Conservation (phyloP, 2,797 vertebrate species). For the Pygocentrus nattereri region DNA sequence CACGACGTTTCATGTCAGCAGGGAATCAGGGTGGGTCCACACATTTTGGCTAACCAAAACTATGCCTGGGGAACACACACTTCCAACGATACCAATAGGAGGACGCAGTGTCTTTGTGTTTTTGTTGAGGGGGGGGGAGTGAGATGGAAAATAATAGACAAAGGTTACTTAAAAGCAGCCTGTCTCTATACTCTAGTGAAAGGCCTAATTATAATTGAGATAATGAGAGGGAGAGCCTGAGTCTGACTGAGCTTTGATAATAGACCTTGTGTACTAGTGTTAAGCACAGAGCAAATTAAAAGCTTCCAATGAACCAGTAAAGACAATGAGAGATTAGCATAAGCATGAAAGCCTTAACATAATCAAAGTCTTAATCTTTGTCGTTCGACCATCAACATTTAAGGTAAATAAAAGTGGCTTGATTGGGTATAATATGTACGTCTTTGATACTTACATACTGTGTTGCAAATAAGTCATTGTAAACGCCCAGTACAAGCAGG, state of each 20-base stretch:
- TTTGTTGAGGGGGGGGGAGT: constrained; percentile 61
- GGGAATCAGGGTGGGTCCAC: constrained; percentile 77
- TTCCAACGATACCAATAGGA: constrained; percentile 81
- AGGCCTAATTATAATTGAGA: constrained; percentile 66
- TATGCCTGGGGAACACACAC: constrained; percentile 73
- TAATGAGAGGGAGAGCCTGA: constrained; percentile 67
- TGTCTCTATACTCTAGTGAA: constrained; percentile 64
- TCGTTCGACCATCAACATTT: constrained; percentile 3
- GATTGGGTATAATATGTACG: neutral
- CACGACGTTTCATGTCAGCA: constrained; percentile 72
- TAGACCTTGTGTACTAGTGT: constrained; percentile 30
- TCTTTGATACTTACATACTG: constrained; percentile 78
- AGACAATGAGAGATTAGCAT: constrained; percentile 50
- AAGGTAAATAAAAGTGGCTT: neutral
- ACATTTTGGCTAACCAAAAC: constrained; percentile 80
- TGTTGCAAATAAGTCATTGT: constrained; percentile 81
- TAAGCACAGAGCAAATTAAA: constrained; percentile 49
- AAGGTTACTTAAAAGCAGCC: constrained; percentile 75
- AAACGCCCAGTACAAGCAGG: constrained; percentile 78
- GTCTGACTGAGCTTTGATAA: constrained; percentile 65
- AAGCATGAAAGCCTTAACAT: constrained; percentile 21
- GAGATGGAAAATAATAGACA: constrained; percentile 81
- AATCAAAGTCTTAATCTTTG: neutral
- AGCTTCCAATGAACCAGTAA: constrained; percentile 32
- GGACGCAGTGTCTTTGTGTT: constrained; percentile 68